Evolutionary conservation across 2,888 invertebrate species (phyloP), one percentile per base, ranked within the genome.

Genomic region (Caenorhabditis plicata): DNA sequence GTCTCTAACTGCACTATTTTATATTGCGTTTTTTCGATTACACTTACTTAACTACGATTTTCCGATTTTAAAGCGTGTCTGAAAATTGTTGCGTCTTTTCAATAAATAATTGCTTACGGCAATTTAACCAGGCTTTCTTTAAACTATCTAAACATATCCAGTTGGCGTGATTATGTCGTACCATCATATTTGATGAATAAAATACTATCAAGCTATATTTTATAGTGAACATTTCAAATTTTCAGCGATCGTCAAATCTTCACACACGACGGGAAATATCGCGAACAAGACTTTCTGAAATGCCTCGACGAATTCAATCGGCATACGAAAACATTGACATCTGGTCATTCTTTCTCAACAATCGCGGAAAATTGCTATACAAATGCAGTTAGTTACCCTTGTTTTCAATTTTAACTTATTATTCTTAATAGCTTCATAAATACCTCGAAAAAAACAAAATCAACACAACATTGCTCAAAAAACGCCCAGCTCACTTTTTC

Each of bases 371-470:
- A 54, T 23, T 61, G 60, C 32, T 61, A 61, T 35, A 61, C 60
- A 11, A 41, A 42, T 7, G 54, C 60, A 47, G 58, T 60, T 4
- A 4, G 51, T 45, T 9, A 7, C 9, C 13, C 23, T 17, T 8
- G 2, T n/a, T n/a, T n/a, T n/a, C n/a, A n/a, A 20, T 3, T n/a
- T 20, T 11, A 7, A 29, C 15, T 40, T 13, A 13, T 23, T 13
- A 3, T 9, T 7, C 3, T 23, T 55, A 52, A 27, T 41, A 58
- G 57, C 53, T 60, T 19, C 40, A 49, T 32, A 53, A 60, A 27
- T 53, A 60, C 33, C 44, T 60, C 49, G 40, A 40, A 42, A 60
- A 60, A 50, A 60, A 60, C 44, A 60, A 53, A n/a, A 60, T 60
- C n/a, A 41, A 31, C 23, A 48, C 53, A 31, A 27, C 36, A 20